phyloP scores from a whole-genome alignment of 2,888 invertebrate genomes.

The Harpalus rubripes region DNA sequence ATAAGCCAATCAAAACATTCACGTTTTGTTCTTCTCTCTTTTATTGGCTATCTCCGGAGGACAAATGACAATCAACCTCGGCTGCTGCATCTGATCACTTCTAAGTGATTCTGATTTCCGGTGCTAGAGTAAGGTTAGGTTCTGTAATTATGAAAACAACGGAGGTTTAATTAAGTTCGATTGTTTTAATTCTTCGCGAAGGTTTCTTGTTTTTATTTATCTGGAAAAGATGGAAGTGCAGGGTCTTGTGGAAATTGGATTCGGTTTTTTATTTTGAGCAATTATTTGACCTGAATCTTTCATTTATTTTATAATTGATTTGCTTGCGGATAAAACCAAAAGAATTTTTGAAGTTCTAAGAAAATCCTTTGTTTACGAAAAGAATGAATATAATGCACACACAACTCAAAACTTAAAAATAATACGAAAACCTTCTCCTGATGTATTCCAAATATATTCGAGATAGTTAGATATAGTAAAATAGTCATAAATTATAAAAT shows the following conservation, averaged over 20 bases:
- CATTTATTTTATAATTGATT: constrained; percentile 19
- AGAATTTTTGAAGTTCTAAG: background rate
- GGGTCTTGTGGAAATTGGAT: constrained; percentile 39
- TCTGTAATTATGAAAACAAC: constrained; percentile 54
- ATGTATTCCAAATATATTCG: too few species aligned
- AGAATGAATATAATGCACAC: background rate
- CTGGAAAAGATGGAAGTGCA: constrained; percentile 5
- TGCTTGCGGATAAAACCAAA: background rate
- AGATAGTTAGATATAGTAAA: too few species aligned
- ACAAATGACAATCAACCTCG: constrained; percentile 33
- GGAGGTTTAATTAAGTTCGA: constrained; percentile 38
- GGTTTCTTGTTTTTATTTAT: constrained; percentile 50
- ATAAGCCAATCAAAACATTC: constrained; percentile 59
- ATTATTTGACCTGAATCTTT: constrained; percentile 44
- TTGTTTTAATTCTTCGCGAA: constrained; percentile 21
- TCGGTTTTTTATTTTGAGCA: constrained; percentile 40
- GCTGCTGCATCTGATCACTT: constrained; percentile 38
- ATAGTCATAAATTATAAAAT: too few species aligned
- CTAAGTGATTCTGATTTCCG: constrained; percentile 36
- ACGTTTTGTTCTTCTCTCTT: constrained; percentile 45
- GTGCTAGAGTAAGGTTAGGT: background rate
- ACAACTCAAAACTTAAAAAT: background rate
- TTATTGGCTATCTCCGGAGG: constrained; percentile 33
- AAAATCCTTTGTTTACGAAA: background rate
- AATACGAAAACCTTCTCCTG: too few species aligned